Conservation (phyloP, 2,113 vertebrate species). For the Calidris pygmaea region DNA sequence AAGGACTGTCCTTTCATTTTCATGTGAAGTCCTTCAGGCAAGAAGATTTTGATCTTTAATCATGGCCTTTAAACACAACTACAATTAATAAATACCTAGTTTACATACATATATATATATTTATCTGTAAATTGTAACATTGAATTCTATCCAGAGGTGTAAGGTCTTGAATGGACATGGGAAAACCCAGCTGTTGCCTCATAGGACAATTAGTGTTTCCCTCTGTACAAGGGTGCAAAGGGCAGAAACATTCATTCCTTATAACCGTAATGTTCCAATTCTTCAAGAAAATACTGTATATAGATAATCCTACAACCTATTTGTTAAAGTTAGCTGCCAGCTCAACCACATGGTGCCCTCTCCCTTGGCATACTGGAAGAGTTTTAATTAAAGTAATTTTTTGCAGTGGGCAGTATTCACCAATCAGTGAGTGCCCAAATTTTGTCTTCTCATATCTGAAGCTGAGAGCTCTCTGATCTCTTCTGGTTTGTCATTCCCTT, state of each 20-base stretch:
- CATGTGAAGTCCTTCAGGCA: conserved; percentile 4
- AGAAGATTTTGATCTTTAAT: neutral
- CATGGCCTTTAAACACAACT: neutral
- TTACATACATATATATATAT: neutral
- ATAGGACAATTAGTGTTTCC: neutral
- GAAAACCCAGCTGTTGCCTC: neutral
- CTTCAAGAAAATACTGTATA: neutral
- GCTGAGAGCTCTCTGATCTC: neutral
- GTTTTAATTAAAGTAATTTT: neutral
- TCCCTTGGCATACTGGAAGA: neutral
- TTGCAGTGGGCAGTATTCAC: neutral
- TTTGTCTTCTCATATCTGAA: neutral
- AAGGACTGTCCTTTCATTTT: conserved; percentile 26
- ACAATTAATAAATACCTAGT: neutral
- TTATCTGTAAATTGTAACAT: neutral
- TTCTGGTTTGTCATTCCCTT: neutral
- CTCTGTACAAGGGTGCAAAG: neutral
- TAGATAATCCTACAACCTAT: neutral
- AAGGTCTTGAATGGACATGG: neutral
- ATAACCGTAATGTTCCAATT: neutral
- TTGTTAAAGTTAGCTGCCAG: neutral
- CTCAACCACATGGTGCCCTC: neutral
- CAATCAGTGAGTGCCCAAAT: fast-evolving
- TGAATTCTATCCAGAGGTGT: neutral
- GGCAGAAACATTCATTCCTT: neutral